A percentile compares a stretch with the other conserved stretches of the same genome.
Conservation (phyloP, 2,888 invertebrate genomes). For the Rhagonycha lutea region DNA sequence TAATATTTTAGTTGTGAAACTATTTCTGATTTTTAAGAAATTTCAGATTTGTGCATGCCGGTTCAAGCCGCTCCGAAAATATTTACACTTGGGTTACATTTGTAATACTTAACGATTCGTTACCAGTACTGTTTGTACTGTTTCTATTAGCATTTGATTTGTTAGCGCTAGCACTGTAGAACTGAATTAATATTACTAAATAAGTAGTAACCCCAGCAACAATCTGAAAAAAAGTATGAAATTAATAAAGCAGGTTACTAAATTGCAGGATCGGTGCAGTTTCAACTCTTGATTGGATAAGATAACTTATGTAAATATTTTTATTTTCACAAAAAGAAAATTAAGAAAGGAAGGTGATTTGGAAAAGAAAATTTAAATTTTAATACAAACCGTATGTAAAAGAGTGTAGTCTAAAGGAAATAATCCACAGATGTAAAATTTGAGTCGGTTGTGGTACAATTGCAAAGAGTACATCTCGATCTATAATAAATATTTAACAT, state of each 20-base stretch:
- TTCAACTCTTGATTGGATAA: background rate
- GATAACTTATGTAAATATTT: too few species aligned
- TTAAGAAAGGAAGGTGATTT: background rate
- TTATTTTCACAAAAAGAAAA: background rate
- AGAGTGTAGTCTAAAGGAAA: slow-evolving; percentile 46
- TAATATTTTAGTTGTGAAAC: background rate
- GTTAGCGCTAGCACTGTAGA: slow-evolving; percentile 35
- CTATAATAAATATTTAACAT: slow-evolving; percentile 37
- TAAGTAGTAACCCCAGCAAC: slow-evolving; percentile 46
- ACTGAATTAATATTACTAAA: slow-evolving; percentile 45
- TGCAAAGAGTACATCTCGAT: slow-evolving; percentile 47
- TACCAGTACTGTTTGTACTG: background rate
- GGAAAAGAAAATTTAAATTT: background rate
- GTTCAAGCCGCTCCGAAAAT: background rate
- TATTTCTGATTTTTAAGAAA: background rate
- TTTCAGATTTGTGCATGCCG: background rate
- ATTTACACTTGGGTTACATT: background rate
- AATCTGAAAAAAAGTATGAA: slow-evolving; percentile 38
- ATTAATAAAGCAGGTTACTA: background rate
- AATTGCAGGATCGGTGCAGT: background rate
- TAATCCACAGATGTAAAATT: slow-evolving; percentile 44
- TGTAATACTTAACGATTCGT: too few species aligned
- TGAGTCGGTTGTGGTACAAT: slow-evolving; percentile 45
- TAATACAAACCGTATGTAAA: slow-evolving; percentile 40
- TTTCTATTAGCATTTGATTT: background rate